These are phyloP conservation scores for Cossypha dichroa DNA, from an alignment of 2,797 vertebrate genomes.

Conservation along the genomic window DNA sequence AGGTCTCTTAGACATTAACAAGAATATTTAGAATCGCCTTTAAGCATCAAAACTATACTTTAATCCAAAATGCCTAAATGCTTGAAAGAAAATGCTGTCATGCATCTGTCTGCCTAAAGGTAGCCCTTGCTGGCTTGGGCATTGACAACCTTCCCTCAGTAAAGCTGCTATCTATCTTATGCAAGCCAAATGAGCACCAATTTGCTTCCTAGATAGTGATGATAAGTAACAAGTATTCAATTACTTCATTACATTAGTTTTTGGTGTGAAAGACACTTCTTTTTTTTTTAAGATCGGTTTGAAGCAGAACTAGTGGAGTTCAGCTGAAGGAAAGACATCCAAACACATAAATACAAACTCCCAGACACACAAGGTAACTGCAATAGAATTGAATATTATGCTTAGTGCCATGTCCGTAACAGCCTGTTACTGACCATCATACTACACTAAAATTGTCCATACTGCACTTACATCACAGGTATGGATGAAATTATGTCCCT, in stretches of 20 bases:
- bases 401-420: not conserved
- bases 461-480: not conserved
- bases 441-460: not conserved
- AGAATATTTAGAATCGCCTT: constrained; percentile 15
- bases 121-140: not conserved
- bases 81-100: not conserved
- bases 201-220: not conserved
- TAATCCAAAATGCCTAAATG: not conserved
- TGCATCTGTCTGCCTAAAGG: not conserved
- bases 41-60: not conserved
- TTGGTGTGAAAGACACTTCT: not conserved
- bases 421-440: not conserved
- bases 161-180: not conserved
- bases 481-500: not conserved
- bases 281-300: not conserved
- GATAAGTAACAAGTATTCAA: not conserved
- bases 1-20: not conserved
- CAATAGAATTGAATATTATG: not conserved
- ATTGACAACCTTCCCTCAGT: not conserved
- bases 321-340: not conserved
- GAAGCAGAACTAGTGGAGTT: not conserved
- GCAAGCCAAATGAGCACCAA: not conserved
- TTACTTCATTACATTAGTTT: not conserved
- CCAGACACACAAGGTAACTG: not conserved
- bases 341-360: not conserved